A percentile compares a stretch with the other conserved stretches of the same genome.
These are phyloP conservation scores for Elegia similella DNA, from an alignment of 2,888 invertebrate genomes.

Conservation along the genomic window DNA sequence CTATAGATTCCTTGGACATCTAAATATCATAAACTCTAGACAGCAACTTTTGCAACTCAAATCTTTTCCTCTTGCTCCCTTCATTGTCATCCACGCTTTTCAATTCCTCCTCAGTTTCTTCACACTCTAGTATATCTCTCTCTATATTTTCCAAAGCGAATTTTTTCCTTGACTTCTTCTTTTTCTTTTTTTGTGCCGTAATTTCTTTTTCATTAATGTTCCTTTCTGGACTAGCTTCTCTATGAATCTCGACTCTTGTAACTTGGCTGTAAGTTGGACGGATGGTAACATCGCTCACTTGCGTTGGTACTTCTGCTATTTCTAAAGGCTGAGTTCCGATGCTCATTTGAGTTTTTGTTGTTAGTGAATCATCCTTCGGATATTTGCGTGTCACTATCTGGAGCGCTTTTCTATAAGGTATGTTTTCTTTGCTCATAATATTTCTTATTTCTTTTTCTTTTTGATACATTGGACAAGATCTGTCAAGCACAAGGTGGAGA, in stretches of 20 bases:
- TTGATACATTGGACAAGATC: constrained; percentile 17
- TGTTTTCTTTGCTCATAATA: no score
- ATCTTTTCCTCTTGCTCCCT: background rate
- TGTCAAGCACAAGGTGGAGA: constrained; percentile 20
- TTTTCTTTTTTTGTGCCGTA: background rate
- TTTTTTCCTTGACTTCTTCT: background rate
- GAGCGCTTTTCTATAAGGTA: constrained; percentile 19
- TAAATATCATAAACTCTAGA: background rate
- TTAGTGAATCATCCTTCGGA: background rate
- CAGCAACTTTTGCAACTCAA: constrained; percentile 7
- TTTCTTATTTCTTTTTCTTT: constrained; percentile 23
- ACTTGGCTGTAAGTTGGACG: constrained; percentile 2
- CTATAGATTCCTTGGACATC: background rate
- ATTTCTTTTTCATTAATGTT: background rate
- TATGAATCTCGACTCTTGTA: background rate
- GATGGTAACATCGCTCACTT: background rate
- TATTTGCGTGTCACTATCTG: background rate
- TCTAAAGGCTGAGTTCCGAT: background rate
- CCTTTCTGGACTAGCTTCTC: background rate
- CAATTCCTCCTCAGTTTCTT: background rate
- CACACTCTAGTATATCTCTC: background rate
- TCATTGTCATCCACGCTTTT: background rate
- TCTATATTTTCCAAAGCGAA: background rate
- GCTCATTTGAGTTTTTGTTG: background rate
- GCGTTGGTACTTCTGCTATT: background rate